Evolutionary conservation across 2,888 invertebrate genomes (phyloP), one percentile per base, ranked within the genome.

Genomic region (Encarsia formosa): DNA sequence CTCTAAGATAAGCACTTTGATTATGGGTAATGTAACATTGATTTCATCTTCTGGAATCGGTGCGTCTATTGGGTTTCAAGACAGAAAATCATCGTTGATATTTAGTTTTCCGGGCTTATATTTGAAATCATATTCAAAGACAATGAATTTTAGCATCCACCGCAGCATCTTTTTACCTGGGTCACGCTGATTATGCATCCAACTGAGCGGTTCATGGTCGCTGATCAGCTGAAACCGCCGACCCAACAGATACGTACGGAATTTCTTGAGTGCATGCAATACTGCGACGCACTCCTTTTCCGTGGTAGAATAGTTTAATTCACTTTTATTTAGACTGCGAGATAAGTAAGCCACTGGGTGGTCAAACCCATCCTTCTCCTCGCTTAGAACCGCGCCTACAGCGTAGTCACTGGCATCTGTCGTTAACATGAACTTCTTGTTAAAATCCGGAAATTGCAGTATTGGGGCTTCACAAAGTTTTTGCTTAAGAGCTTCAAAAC

Each of bases 121-220:
- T 45, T 24, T 47, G 35, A 37, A 45, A n/a, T 3, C 24, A 18
- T 40, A 40, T 23, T 40, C 24, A 40, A 13, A 40, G 8, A 6
- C 37, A 19, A 19, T 23, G 32, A 45, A 42, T n/a, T 40, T 32
- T 8, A 43, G 23, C 20, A 22, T 45, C 23, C 40, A 24, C 6
- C 24, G 15, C 40, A 40, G 23, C 24, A 40, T 9, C 8, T 15
- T 1, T 16, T 22, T 13, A 3, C 40, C 40, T 24, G 24, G n/a
- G 15, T 23, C 24, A 24, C 24, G 13, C n/a, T n/a, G n/a, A n/a
- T n/a, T 24, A 18, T 40, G 3, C 40, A 40, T 40, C 24, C 24
- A 40, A 15, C 15, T 24, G 16, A 40, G 15, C 5, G 40, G 23
- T 24, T 40, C 23, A 40, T 40, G 40, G 16, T 40, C 23, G 11